phyloP scores from a whole-genome alignment of 2,888 invertebrate species.

The Bedellia somnulentella region DNA sequence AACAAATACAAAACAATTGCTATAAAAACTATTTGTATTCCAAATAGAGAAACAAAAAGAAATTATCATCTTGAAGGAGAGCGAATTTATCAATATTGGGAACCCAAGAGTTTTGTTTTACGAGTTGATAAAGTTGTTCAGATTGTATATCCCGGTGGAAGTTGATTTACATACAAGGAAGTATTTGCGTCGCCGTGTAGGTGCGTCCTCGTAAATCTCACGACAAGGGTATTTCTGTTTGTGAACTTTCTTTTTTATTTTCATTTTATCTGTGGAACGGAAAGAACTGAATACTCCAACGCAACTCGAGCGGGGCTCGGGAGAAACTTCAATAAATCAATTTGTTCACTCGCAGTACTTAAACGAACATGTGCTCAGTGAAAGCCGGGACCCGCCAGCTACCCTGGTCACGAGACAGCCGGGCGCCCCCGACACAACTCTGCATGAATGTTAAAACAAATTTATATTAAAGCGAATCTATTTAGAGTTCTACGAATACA shows the following conservation, averaged over 20 bases:
- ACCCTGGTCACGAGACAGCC: slow-evolving; percentile 26
- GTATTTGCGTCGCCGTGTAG: slow-evolving; percentile 31
- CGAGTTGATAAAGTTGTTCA: slow-evolving; percentile 11
- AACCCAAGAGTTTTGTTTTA: slow-evolving; percentile 10
- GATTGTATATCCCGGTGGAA: slow-evolving; percentile 24
- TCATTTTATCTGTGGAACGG: slow-evolving; percentile 52
- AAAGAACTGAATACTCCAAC: slow-evolving; percentile 53
- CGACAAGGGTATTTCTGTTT: slow-evolving; percentile 58
- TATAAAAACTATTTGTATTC: no score
- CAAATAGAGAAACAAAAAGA: no score
- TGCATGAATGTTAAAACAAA: slow-evolving; percentile 27
- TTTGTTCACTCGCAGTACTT: slow-evolving; percentile 55
- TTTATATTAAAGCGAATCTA: no score
- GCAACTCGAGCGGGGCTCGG: slow-evolving; percentile 39
- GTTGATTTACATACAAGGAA: slow-evolving; percentile 55
- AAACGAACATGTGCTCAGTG: slow-evolving; percentile 22
- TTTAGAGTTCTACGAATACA: no score
- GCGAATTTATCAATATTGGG: slow-evolving; percentile 10
- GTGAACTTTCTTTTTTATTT: slow-evolving; percentile 59
- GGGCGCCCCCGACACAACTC: slow-evolving; percentile 36
- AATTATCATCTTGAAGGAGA: no score
- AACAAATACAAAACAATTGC: no score
- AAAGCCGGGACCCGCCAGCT: no score
- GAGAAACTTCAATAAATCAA: slow-evolving; percentile 62
- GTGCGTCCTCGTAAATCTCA: slow-evolving; percentile 58